These are phyloP conservation scores for Dolichopus griseipennis DNA, from an alignment of 2,888 invertebrate species.

Conservation along the genomic window DNA sequence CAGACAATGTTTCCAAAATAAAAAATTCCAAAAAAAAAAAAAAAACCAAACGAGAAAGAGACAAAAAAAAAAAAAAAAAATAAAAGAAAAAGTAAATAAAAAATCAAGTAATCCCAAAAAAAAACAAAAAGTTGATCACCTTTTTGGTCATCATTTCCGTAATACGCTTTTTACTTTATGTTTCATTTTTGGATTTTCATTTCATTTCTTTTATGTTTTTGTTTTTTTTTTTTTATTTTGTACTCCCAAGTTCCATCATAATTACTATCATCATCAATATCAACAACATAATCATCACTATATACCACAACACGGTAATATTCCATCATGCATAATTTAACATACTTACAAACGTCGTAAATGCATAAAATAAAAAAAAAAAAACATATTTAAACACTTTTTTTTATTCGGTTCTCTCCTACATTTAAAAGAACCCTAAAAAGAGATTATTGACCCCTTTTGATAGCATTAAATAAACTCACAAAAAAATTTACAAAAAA, in stretches of 20 bases:
- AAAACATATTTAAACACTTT: neutral
- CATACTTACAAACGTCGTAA: too few relatives aligned
- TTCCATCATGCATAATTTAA: neutral
- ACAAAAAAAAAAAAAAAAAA: too few relatives aligned
- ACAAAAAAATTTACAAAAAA: too few relatives aligned
- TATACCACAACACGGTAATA: neutral
- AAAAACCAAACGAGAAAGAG: too few relatives aligned
- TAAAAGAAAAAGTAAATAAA: too few relatives aligned
- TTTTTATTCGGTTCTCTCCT: neutral
- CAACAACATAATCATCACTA: too few relatives aligned
- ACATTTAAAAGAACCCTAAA: slow-evolving; percentile 2
- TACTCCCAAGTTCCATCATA: neutral
- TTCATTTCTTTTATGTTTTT: neutral
- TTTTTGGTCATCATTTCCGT: slow-evolving; percentile 6
- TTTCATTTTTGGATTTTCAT: too few relatives aligned
- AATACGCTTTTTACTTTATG: neutral
- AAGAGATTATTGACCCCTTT: neutral
- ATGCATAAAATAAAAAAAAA: too few relatives aligned
- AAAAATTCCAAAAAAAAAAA: too few relatives aligned
- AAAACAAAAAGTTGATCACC: neutral
- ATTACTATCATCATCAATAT: neutral
- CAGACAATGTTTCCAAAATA: too few relatives aligned
- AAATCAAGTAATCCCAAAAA: neutral
- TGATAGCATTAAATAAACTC: neutral
- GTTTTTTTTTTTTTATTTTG: neutral